A percentile compares a stretch with the other conserved stretches of the same genome.
Conservation (phyloP, 2,113 vertebrate species). For the Chlamydotis undulata region DNA sequence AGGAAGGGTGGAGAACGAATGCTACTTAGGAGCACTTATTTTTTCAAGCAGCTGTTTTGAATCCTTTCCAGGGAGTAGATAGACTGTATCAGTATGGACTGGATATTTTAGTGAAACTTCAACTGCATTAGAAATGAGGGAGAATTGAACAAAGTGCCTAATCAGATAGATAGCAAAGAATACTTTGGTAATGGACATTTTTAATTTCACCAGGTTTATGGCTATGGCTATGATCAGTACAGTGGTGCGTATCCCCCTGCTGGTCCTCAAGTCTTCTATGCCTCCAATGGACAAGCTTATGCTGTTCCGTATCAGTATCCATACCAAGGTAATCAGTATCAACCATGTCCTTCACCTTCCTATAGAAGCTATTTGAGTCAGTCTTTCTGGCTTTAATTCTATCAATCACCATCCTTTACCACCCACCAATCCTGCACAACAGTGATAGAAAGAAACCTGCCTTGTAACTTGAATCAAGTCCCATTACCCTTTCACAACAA, state of each 20-base stretch:
- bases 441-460: not conserved
- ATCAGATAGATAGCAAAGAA: not conserved
- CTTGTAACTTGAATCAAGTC: not conserved
- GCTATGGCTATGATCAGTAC: constrained; percentile 76
- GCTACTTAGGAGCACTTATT: not conserved
- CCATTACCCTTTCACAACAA: not conserved
- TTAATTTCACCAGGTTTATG: constrained; percentile 69
- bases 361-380: not conserved
- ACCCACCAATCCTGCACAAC: not conserved
- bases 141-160: not conserved
- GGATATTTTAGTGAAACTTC: not conserved
- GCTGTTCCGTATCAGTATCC: constrained; percentile 76
- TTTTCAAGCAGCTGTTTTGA: not conserved
- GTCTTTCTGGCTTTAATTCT: not conserved
- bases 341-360: not conserved
- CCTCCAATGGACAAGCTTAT: constrained; percentile 77
- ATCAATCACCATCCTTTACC: not conserved
- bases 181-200: not conserved
- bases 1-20: not conserved
- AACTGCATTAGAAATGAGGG: not conserved
- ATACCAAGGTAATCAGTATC: constrained; percentile 70
- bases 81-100: not conserved
- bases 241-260: constrained; percentile 48
- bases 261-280: constrained; percentile 75
- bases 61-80: not conserved